A percentile compares a stretch with the other conserved stretches of the same genome.
These are phyloP conservation scores for Diogma glabrata DNA, from an alignment of 2,888 invertebrate genomes.

Conservation along the genomic window DNA sequence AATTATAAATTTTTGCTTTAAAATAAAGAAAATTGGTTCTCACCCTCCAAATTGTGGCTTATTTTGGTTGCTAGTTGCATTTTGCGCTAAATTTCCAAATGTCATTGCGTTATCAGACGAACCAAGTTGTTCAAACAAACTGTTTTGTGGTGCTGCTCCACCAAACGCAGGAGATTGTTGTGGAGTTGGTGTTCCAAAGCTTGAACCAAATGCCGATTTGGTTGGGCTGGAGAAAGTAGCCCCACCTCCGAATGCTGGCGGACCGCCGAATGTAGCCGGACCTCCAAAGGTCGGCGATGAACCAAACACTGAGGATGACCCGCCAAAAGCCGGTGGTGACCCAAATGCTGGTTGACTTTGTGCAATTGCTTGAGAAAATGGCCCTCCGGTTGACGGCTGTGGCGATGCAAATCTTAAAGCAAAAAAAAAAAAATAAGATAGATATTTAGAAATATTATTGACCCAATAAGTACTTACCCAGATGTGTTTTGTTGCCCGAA, in stretches of 20 bases:
- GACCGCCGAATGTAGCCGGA: constrained; percentile 30
- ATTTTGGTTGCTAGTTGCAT: constrained; percentile 26
- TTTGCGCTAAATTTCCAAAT: constrained; percentile 35
- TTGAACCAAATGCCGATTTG: constrained; percentile 13
- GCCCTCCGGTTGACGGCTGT: not conserved
- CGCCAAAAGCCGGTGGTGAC: constrained; percentile 5
- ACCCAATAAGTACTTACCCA: too few relatives aligned
- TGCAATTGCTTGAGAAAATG: constrained; percentile 3
- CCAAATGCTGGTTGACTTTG: not conserved
- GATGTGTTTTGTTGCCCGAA: too few relatives aligned
- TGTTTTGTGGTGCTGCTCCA: constrained; percentile 22
- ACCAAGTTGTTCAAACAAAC: constrained; percentile 33
- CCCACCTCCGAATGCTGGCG: constrained; percentile 32
- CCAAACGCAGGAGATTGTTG: constrained; percentile 20
- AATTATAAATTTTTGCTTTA: too few relatives aligned
- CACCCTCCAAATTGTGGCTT: constrained; percentile 35
- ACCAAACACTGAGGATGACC: constrained; percentile 5
- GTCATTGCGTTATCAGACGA: constrained; percentile 29
- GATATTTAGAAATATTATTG: too few relatives aligned
- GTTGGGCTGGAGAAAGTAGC: constrained; percentile 29
- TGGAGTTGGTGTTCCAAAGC: constrained; percentile 22
- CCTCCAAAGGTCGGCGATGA: constrained; percentile 23
- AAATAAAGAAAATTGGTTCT: too few relatives aligned
- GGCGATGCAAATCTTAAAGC: constrained; percentile 21
- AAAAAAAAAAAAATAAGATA: constrained; percentile 16